Evolutionary conservation across 2,113 vertebrate genomes (phyloP), one percentile per base, ranked within the genome.

Genomic region (Epinephelus moara): DNA sequence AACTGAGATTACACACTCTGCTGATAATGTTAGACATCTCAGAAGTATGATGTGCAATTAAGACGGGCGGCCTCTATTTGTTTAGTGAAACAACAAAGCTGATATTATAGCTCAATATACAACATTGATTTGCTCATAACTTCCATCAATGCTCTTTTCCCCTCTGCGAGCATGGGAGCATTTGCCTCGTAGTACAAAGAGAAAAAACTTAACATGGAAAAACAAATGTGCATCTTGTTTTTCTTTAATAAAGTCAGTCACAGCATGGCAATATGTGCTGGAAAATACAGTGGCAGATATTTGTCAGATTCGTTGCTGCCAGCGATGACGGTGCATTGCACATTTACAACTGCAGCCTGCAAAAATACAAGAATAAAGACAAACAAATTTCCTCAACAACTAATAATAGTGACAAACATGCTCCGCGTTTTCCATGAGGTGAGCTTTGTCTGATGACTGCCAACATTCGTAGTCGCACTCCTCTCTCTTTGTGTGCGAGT

Each of bases 1-100:
- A 92, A 93, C 85, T 80, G 74, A 93, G 88, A 92, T 93, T 91
- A 92, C 87, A 88, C 87, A 87, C 87, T 87, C 73, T 85, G 81
- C 85, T 87, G 90, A 94, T 88, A 72, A 90, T 76, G 82, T 82
- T 84, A 71, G 67, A 90, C 70, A 80, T 87, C 66, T 80, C 61
- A 59, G 37, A 76, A 68, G 50, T 79, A 60, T 64, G 27, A 74
- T 78, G 30, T 30, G 23, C 40, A 74, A 63, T 86, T 64, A 86
- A 55, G 18, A 69, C 2, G 1, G 15, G 4, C 33, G 52, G 59
- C 50, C 6, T 75, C 8, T 53, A 30, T 81, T 87, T 83, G 62
- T 86, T 75, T 63, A 47, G 23, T 67, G 15, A 82, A 85, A 84
- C 62, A 81, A 80, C 45, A 37, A 60, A 76, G 57, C 40, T 62